These are phyloP conservation scores for Chondrosia reniformis DNA, from an alignment of 37 sponge, comb jelly and placozoan genomes.

Conservation along the genomic window DNA sequence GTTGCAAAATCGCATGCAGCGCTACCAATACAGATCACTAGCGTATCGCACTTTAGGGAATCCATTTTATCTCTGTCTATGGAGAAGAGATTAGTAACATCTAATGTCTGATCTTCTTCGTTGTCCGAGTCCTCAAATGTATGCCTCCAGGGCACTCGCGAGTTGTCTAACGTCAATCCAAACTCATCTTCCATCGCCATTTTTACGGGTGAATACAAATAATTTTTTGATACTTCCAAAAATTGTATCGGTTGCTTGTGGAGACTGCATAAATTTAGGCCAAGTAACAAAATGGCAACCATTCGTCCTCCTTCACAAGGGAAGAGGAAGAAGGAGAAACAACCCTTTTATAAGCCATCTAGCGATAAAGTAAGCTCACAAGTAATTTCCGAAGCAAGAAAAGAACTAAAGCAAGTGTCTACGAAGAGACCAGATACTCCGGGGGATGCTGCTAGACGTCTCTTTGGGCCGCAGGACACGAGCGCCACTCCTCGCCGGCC, in stretches of 20 bases:
- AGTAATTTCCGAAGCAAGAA: slow-evolving; percentile 66
- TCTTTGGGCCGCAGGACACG: slow-evolving; percentile 34
- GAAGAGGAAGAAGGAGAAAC: neutral
- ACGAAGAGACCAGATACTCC: slow-evolving; percentile 68
- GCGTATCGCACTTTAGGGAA: neutral
- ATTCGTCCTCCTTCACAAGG: neutral
- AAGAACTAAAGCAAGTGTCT: slow-evolving; percentile 40
- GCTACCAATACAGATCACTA: neutral
- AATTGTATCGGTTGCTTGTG: neutral
- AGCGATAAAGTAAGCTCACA: slow-evolving; percentile 43
- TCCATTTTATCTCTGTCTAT: neutral
- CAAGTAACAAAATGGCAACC: neutral
- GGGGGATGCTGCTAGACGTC: slow-evolving; percentile 20
- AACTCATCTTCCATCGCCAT: slow-evolving; percentile 16
- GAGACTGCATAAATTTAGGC: neutral
- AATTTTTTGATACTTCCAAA: neutral
- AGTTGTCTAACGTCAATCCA: slow-evolving; percentile 3
- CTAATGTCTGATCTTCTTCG: neutral
- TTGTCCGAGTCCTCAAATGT: slow-evolving; percentile 1
- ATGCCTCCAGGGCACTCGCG: slow-evolving; percentile 3
- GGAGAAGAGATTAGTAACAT: neutral
- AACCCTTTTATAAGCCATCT: slow-evolving; percentile 12
- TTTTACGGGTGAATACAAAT: neutral
- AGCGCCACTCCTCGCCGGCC: slow-evolving; percentile 23
- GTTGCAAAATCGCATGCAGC: neutral